Base-by-base conservation (phyloP, 2,888 invertebrate species). In the Cephus spinipes region DNA sequence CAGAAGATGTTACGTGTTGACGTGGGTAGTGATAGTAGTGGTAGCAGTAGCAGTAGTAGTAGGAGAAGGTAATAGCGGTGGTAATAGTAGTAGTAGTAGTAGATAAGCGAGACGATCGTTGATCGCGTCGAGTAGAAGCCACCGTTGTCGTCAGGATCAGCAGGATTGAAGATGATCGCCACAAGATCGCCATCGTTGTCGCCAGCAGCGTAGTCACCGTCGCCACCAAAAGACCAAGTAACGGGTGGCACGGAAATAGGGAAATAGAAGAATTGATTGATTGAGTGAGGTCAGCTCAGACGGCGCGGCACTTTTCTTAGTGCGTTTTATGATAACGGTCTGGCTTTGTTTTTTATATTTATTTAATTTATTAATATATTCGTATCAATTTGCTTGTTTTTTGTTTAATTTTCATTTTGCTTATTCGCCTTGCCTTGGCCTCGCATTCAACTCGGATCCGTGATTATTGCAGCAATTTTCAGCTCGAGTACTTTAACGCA, bases 231-330 rank as follows among this genome's bases (percentile, higher is more conserved):
- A 80, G 79, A 78, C 75, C 83, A 81, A 30, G 30, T 69, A 69
- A 69, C 81, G 81, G 84, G 74, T 85, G 87, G 88, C 90, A 90
- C 90, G 88, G 85, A 90, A 90, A 90, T 90, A 89, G 89, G 89
- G 88, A 91, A 91, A 91, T 91, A 91, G 90, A 91, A 92, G 91
- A 91, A 91, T 90, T 86, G 73, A 86, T 88, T 90, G 86, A 89
- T 90, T 90, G 89, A 88, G 88, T 86, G 86, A 79, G 78, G 78
- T 78, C 75, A 76, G 78, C 75, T 75, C 69, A 69, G 77, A 35
- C 73, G 78, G 30, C 31, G 69, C 69, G 77, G 77, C 71, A 32
- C 71, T 12, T 71, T 71, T 71, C 32, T 32, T 71, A 30, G 71
- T 32, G 30, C 71, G n/a, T 73, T 73, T 15, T 33, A 33, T 34